Base-by-base conservation (phyloP, 2,113 vertebrate species). In the Balaenoptera acutorostrata region DNA sequence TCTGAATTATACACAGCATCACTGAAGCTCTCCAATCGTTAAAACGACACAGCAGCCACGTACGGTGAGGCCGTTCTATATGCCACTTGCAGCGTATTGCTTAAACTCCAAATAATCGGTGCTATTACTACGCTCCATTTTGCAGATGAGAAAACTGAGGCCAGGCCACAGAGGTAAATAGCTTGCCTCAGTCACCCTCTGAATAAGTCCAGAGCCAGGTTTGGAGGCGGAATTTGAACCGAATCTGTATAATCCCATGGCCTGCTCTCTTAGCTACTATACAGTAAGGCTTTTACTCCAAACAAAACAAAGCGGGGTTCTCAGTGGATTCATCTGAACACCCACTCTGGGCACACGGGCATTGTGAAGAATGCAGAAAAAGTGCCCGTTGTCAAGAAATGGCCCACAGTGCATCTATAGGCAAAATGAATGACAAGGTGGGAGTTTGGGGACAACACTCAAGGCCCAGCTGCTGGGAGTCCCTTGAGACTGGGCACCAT, bases 91-190 rank as follows among this genome's bases (percentile, higher is more conserved):
- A 78, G 72, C 6, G n/a, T 2, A 66, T 3, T 18, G 11, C 61
- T 91, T 87, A 25, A 68, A 57, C 13, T 74, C n/a, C 39, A 86
- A 83, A 88, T 82, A 44, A 55, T 2, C 31, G 13, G 61, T 39
- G 36, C 10, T n/a, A 25, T 57, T 77, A 81, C 69, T 66, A 59
- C 7, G 20, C 55, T 87, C 52, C 18, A 49, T 77, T 96, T 84
- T n/a, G 55, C 15, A 80, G 74, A 75, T 33, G 52, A 89, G 59
- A 86, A 96, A 94, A 77, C 87, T 13, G 61, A 93, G 68, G 39
- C 12, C 6, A 1, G 36, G 20, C 18, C 18, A 36, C 2, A 36
- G 31, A n/a, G 17, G 11, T 81, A 64, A 89, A 82, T 52, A 92
- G 39, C 9, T 95, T 91, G 17, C 25, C 8, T 4, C 5, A 91